Evolutionary conservation across 2,113 vertebrate species (phyloP).

Genomic region (Clarias magur): DNA sequence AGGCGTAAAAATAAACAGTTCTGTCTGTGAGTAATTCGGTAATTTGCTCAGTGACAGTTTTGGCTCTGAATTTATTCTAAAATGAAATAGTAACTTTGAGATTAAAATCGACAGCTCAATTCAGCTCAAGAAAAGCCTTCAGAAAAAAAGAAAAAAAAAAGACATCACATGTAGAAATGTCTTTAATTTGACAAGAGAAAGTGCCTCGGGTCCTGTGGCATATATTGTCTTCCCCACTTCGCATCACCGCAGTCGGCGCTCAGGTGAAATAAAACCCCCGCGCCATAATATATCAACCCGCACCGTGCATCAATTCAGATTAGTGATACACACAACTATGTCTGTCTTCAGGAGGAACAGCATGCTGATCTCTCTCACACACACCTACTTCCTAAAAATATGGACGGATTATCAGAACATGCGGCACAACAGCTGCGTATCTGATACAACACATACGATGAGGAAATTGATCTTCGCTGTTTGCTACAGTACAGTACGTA

Average conservation of each 20-base stretch:
- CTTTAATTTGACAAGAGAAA: neutral
- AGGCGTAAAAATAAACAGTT: neutral
- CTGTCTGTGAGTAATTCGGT: neutral
- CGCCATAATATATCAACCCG: slow-evolving; percentile 59
- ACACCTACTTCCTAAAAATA: slow-evolving; percentile 45
- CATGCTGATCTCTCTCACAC: slow-evolving; percentile 47
- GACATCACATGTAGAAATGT: neutral
- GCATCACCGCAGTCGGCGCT: slow-evolving; percentile 32
- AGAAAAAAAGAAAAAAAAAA: neutral
- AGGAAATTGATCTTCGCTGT: slow-evolving; percentile 9
- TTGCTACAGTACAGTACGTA: neutral
- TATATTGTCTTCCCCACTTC: neutral
- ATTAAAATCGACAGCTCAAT: neutral
- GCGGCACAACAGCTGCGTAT: neutral
- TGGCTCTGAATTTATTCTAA: slow-evolving; percentile 10
- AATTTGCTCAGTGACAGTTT: neutral
- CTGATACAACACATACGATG: neutral
- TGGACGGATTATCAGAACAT: neutral
- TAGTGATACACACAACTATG: slow-evolving; percentile 58
- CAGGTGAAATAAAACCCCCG: slow-evolving; percentile 60
- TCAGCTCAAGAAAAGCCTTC: neutral
- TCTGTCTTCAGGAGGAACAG: slow-evolving; percentile 51
- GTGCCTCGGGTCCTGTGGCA: neutral
- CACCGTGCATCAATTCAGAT: slow-evolving; percentile 52
- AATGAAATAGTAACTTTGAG: neutral